phyloP scores from a whole-genome alignment of 2,113 vertebrate species.

The Solenodon paradoxus region DNA sequence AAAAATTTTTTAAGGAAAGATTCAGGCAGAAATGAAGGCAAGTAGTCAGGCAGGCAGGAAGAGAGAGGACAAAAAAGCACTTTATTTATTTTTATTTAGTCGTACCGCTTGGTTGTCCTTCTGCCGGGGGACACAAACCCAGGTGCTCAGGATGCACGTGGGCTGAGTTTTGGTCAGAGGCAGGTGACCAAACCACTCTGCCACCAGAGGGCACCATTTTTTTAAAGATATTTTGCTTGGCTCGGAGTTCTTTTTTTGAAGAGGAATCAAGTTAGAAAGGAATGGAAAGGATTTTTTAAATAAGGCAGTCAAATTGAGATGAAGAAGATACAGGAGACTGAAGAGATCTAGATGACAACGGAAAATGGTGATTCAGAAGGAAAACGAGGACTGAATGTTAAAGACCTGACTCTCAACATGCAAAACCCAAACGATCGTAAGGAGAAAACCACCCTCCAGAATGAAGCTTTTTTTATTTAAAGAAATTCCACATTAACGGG shows the following conservation, averaged over 20 bases:
- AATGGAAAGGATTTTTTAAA: neutral
- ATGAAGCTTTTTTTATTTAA: neutral
- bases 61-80: too few species aligned
- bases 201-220: too few species aligned
- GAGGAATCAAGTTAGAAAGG: neutral
- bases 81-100: too few species aligned
- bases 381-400: neutral
- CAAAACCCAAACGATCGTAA: rapidly evolving
- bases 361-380: neutral
- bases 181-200: too few species aligned
- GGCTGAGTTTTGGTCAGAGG: too few species aligned
- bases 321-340: neutral
- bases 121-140: too few species aligned
- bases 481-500: neutral
- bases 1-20: too few species aligned
- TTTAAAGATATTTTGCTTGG: neutral
- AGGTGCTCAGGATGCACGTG: too few species aligned
- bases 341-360: neutral
- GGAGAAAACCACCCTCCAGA: neutral
- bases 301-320: neutral
- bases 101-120: too few species aligned
- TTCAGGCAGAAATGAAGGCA: too few species aligned
- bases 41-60: too few species aligned
- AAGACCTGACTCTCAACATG: neutral
- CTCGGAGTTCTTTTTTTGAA: neutral